Evolutionary conservation across 2,888 invertebrate genomes (phyloP), one percentile per base, ranked within the genome.

Genomic region (Thereva unica): DNA sequence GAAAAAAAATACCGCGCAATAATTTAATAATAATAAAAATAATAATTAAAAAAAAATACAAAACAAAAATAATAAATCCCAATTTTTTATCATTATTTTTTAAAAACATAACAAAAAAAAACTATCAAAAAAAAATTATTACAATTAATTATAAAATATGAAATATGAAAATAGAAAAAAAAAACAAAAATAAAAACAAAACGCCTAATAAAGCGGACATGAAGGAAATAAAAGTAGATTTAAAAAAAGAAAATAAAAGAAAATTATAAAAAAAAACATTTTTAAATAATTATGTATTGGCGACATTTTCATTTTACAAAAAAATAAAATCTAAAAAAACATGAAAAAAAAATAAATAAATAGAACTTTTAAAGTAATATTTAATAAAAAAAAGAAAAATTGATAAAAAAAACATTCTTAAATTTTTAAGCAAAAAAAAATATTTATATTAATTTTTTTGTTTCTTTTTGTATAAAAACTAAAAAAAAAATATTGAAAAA

Each of bases 1-100:
- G 45, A 47, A 7, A 47, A 45, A 4, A 44, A 47, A 45, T 59
- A 59, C 4, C 4, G 38, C 37, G 10, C 37, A 59, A 50, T 10
- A n/a, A 35, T 38, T 37, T 35, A 47, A 59, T 5, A 59, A 40
- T 12, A 55, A 23, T 40, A 5, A 40, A 57, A 57, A 10, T n/a
- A 35, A 57, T 35, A 41, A 6, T 37, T 44, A 41, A 47, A 9
- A 40, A 34, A 44, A 45, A 3, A 45, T n/a, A 45, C 3, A 47
- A 37, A 59, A 47, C 10, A 41, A 41, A n/a, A 47, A 50, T 47
- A 59, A 34, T 35, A 37, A 35, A 35, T 38, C 47, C 57, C 45
- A 10, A 37, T 59, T 59, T 57, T 59, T 59, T 59, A 59, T 59
- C 45, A 59, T 59, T 7, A 47, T 59, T 59, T 59, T 59, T 44